Evolutionary conservation across 2,888 invertebrate species (phyloP).

Genomic region (Sinelater perroti): DNA sequence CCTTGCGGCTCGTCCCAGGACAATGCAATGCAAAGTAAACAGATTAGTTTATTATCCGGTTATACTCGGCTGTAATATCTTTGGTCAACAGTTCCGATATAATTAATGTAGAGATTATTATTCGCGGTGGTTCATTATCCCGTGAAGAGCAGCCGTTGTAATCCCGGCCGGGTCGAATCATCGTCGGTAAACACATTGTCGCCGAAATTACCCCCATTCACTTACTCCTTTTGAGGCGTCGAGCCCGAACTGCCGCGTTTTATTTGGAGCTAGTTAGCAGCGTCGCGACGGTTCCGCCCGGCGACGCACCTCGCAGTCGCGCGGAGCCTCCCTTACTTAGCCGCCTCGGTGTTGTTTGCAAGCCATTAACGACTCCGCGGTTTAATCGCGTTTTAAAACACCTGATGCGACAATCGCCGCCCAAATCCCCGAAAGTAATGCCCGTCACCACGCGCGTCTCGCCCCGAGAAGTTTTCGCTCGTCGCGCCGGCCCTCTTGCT

Average conservation of each 20-base stretch:
- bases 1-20: conserved; percentile 33
- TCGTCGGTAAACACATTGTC: conserved; percentile 39
- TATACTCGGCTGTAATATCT: conserved; percentile 55
- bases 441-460: too few relatives aligned
- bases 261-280: conserved; percentile 27
- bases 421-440: conserved; percentile 11
- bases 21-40: conserved; percentile 56
- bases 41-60: conserved; percentile 57
- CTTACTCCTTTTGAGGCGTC: conserved; percentile 36
- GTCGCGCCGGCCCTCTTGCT: too few relatives aligned
- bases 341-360: conserved; percentile 16
- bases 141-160: conserved; percentile 37
- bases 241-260: conserved; percentile 26
- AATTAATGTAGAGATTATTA: conserved; percentile 57
- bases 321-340: conserved; percentile 15
- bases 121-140: conserved; percentile 48
- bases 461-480: too few relatives aligned
- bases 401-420: conserved; percentile 21
- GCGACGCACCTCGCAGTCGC: conserved; percentile 25
- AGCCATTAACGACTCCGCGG: conserved; percentile 18
- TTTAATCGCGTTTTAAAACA: conserved; percentile 24
- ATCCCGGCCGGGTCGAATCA: conserved; percentile 38
- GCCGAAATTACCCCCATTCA: conserved; percentile 38
- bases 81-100: conserved; percentile 57
- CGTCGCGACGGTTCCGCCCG: conserved; percentile 15